Evolutionary conservation across 2,113 vertebrate species (phyloP).

Genomic region (Brachyhypopomus gauderio): DNA sequence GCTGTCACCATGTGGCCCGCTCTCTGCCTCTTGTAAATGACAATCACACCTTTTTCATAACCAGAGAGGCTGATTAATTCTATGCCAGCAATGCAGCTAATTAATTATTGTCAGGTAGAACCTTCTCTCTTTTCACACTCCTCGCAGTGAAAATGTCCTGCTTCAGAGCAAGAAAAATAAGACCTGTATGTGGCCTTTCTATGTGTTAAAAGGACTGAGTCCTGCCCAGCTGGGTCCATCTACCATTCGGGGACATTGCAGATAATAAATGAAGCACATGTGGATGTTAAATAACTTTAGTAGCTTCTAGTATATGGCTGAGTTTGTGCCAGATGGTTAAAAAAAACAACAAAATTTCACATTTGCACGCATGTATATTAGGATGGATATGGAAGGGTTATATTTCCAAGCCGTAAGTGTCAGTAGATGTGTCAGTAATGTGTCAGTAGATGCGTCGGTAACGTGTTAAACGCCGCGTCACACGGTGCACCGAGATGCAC

Average conservation of each 20-base stretch:
- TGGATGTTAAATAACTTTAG: background rate
- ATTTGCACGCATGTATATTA: background rate
- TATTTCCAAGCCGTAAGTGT: too few species aligned
- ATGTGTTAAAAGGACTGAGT: background rate
- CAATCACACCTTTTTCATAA: conserved; percentile 40
- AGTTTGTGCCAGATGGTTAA: background rate
- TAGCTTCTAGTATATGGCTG: background rate
- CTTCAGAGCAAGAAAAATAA: background rate
- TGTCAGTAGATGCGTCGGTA: too few species aligned
- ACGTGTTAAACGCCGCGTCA: too few species aligned
- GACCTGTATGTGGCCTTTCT: conserved; percentile 14
- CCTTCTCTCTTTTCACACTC: background rate
- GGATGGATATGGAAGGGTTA: too few species aligned
- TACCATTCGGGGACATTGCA: too few species aligned
- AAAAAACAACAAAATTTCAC: background rate
- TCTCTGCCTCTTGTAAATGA: conserved; percentile 38
- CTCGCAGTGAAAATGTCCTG: background rate
- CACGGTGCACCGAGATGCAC: conserved; percentile 1
- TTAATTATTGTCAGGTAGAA: conserved; percentile 45
- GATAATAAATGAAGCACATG: background rate
- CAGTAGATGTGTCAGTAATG: too few species aligned
- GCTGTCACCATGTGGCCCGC: conserved; percentile 33
- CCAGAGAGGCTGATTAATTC: conserved; percentile 35
- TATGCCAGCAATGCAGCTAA: conserved; percentile 37
- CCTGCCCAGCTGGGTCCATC: background rate